These are phyloP conservation scores for Conus betulinus DNA, from an alignment of 1,140 invertebrate genomes.

Conservation along the genomic window DNA sequence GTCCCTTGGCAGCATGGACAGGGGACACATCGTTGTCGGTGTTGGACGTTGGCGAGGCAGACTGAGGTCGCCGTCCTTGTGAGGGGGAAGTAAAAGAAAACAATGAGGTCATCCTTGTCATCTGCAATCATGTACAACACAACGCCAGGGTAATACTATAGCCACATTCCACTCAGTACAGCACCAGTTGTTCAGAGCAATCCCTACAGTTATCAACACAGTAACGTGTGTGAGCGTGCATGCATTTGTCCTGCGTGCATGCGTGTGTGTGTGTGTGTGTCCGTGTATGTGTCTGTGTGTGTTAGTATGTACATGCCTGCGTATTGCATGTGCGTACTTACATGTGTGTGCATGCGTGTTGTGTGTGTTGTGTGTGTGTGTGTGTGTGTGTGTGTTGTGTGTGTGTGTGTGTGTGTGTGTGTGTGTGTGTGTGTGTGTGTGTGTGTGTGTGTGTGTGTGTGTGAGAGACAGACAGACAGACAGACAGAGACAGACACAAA, in stretches of 20 bases:
- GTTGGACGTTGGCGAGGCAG: slow-evolving; percentile 15
- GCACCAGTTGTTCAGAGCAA: not conserved
- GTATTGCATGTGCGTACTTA: no score
- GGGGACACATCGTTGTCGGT: slow-evolving; percentile 17
- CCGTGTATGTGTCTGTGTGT: not conserved
- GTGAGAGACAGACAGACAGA: no score
- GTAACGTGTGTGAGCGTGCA: not conserved
- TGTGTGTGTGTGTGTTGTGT: not conserved
- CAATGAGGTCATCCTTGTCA: slow-evolving; percentile 56
- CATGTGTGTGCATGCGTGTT: no score
- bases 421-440: not conserved
- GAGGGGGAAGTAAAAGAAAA: slow-evolving; percentile 33
- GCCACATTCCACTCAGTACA: not conserved
- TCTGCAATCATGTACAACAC: slow-evolving; percentile 29
- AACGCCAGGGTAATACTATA: not conserved
- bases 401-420: not conserved
- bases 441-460: not conserved
- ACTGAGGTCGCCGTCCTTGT: slow-evolving; percentile 8
- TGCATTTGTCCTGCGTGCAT: not conserved
- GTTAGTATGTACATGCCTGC: not conserved
- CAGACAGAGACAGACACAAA: no score
- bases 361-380: no score
- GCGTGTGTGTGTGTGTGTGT: not conserved
- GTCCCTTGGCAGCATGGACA: slow-evolving; percentile 41
- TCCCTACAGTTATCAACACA: not conserved